A percentile compares a stretch with the other conserved stretches of the same genome.
Evolutionary conservation across 2,113 vertebrate species (phyloP).

Genomic region (Pomatorhinus ruficollis): DNA sequence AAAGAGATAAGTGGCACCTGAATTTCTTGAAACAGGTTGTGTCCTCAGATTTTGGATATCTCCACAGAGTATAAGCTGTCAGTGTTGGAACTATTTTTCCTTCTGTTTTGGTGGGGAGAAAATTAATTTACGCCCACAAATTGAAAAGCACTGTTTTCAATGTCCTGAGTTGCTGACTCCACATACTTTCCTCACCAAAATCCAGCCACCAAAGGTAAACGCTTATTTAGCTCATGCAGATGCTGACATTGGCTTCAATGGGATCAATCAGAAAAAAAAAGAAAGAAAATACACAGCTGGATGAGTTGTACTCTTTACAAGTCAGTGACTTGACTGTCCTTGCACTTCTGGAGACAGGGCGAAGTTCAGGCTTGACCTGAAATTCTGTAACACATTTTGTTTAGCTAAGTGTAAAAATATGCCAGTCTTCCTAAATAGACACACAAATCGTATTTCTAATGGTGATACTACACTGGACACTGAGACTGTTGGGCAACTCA

Average conservation of each 20-base stretch:
- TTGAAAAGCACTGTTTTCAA: neutral
- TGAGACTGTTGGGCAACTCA: neutral
- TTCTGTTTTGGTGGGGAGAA: neutral
- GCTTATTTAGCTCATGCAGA: neutral
- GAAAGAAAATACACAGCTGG: neutral
- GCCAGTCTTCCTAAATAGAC: neutral
- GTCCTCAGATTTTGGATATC: neutral
- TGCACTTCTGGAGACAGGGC: neutral
- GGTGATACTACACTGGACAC: neutral
- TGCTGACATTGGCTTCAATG: neutral
- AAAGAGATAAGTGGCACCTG: neutral
- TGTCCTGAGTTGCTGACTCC: neutral
- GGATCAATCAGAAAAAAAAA: neutral
- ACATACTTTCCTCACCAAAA: neutral
- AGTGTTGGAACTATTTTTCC: neutral
- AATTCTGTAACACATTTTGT: slow-evolving; percentile 1
- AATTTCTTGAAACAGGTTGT: neutral
- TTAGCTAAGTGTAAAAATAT: slow-evolving; percentile 5
- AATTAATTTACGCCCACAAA: neutral
- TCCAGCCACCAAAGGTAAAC: neutral
- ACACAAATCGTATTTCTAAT: neutral
- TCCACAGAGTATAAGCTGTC: neutral
- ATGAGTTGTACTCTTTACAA: neutral
- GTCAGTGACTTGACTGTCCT: neutral
- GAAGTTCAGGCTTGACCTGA: slow-evolving; percentile 18